A percentile compares a stretch with the other conserved stretches of the same genome.
Conservation (phyloP, 2,888 invertebrate genomes). For the Melolontha melolontha region DNA sequence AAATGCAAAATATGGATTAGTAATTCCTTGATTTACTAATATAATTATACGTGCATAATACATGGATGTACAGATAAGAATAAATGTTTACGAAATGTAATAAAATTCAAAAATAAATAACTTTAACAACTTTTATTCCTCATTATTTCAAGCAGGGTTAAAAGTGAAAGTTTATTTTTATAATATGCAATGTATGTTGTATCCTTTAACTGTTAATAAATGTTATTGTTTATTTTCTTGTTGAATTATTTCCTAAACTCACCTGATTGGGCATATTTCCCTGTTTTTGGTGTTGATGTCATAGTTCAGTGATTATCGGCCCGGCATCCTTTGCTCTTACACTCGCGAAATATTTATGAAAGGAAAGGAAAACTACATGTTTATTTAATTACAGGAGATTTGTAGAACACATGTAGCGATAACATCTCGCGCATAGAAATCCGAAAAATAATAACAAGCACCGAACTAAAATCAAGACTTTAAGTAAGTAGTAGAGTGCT, state of each 20-base stretch:
- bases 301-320: slow-evolving; percentile 58
- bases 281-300: slow-evolving; percentile 65
- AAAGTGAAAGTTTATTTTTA: slow-evolving; percentile 28
- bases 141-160: not conserved
- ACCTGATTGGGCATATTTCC: slow-evolving; percentile 65
- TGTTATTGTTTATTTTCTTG: not conserved
- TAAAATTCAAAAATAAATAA: slow-evolving; percentile 15
- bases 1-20: slow-evolving; percentile 2
- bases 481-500: slow-evolving; percentile 48
- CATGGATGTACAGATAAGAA: not conserved
- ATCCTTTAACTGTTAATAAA: not conserved
- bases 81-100: not conserved
- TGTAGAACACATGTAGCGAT: slow-evolving; percentile 20
- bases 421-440: slow-evolving; percentile 22
- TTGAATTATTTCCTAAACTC: slow-evolving; percentile 49
- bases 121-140: too few species aligned
- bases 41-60: not conserved
- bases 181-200: not conserved
- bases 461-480: slow-evolving; percentile 31
- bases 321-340: slow-evolving; percentile 31
- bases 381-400: slow-evolving; percentile 38
- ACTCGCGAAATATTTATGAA: slow-evolving; percentile 9
- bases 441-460: slow-evolving; percentile 26
- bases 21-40: not conserved
- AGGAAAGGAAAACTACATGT: slow-evolving; percentile 26